Evolutionary conservation across 2,113 vertebrate species (phyloP).

Genomic region (Saccopteryx bilineata): DNA sequence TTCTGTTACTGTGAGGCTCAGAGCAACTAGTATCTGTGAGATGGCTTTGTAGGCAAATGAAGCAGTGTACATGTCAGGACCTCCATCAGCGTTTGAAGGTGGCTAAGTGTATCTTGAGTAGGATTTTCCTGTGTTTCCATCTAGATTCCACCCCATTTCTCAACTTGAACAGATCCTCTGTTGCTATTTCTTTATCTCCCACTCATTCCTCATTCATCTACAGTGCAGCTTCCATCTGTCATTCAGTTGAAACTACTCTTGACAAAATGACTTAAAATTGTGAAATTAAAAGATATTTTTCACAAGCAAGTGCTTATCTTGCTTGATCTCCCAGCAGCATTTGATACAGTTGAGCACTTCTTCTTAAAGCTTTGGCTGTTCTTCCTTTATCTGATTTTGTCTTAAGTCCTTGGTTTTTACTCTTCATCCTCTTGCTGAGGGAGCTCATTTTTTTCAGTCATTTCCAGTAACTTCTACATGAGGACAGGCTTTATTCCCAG

Average conservation of each 20-base stretch:
- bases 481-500: background rate
- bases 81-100: background rate
- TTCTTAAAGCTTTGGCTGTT: background rate
- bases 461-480: background rate
- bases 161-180: background rate
- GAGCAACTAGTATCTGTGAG: slow-evolving; percentile 7
- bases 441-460: background rate
- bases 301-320: background rate
- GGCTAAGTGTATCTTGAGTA: background rate
- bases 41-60: slow-evolving; percentile 26
- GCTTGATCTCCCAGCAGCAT: background rate
- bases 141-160: background rate
- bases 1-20: background rate
- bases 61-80: background rate
- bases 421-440: background rate
- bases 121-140: background rate
- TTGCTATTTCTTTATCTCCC: background rate
- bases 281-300: slow-evolving; percentile 27
- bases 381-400: background rate
- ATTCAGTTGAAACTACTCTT: slow-evolving; percentile 3
- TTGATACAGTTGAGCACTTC: background rate
- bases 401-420: background rate
- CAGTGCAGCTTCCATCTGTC: background rate
- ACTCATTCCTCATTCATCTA: slow-evolving; percentile 9
- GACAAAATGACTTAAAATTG: slow-evolving; percentile 49